Conservation (phyloP, 2,797 vertebrate genomes). For the Pogoniulus pusillus region DNA sequence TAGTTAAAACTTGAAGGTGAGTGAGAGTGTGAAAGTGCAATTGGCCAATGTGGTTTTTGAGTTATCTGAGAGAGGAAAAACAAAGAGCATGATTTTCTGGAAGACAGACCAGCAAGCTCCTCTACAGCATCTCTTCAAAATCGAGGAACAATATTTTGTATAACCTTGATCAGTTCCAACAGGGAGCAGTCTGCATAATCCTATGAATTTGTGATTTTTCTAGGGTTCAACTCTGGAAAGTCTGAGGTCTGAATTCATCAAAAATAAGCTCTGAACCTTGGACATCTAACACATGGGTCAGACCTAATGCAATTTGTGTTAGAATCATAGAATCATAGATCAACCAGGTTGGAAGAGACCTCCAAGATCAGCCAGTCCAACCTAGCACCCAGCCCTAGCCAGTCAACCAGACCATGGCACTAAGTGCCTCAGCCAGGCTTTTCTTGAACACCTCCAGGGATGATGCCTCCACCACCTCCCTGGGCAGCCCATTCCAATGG, state of each 20-base stretch:
- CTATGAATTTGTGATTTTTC: not conserved
- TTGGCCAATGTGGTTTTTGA: not conserved
- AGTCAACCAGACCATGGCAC: no score
- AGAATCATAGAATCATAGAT: no score
- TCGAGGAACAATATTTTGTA: not conserved
- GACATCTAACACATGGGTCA: not conserved
- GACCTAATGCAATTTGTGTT: not conserved
- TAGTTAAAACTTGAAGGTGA: not conserved
- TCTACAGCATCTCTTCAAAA: not conserved
- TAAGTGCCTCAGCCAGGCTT: no score
- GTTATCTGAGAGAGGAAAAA: not conserved
- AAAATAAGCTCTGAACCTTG: not conserved
- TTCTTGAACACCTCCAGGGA: no score
- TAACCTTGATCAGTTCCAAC: not conserved
- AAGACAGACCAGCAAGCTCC: not conserved
- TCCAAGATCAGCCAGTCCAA: no score
- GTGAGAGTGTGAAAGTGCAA: not conserved
- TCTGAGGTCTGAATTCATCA: not conserved
- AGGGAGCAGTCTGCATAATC: not conserved
- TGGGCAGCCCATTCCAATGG: no score
- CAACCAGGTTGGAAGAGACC: no score
- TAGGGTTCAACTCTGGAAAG: not conserved
- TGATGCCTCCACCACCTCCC: no score
- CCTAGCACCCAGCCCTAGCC: no score
- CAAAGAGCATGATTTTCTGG: not conserved